phyloP scores from a whole-genome alignment of 2,888 invertebrate genomes.

The Theristus sp. region DNA sequence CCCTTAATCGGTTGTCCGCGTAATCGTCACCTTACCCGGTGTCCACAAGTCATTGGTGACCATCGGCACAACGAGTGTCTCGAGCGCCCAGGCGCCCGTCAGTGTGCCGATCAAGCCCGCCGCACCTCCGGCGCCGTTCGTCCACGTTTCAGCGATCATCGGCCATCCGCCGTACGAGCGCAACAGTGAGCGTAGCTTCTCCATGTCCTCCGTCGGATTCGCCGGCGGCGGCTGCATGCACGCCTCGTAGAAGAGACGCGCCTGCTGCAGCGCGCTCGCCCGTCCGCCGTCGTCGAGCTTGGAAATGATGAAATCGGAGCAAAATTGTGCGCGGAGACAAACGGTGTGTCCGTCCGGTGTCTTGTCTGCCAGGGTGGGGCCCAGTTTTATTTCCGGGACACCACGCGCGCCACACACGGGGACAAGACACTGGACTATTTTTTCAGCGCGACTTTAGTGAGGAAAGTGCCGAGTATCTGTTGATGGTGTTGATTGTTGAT shows the following conservation, averaged over 20 bases:
- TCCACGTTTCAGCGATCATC: not conserved
- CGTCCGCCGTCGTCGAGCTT: not conserved
- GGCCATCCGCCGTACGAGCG: not conserved
- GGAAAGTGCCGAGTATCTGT: no score
- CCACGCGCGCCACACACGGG: no score
- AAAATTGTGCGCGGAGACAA: no score
- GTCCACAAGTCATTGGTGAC: not conserved
- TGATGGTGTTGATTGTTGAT: no score
- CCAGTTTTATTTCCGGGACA: no score
- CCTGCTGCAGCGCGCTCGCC: not conserved
- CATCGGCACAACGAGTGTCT: not conserved
- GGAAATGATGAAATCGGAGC: no score
- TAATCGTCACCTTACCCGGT: not conserved
- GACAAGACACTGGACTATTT: no score
- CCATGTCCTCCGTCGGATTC: not conserved
- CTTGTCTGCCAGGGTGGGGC: no score
- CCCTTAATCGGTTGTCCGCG: not conserved
- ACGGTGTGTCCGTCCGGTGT: no score
- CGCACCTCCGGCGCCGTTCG: not conserved
- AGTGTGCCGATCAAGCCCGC: not conserved
- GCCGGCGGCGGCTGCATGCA: not conserved
- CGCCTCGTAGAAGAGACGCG: not conserved
- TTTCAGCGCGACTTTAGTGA: no score
- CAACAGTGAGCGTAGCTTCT: not conserved
- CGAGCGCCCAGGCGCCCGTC: not conserved